Conservation (phyloP, 1,140 invertebrate species). For the Drosophila novamexicana region DNA sequence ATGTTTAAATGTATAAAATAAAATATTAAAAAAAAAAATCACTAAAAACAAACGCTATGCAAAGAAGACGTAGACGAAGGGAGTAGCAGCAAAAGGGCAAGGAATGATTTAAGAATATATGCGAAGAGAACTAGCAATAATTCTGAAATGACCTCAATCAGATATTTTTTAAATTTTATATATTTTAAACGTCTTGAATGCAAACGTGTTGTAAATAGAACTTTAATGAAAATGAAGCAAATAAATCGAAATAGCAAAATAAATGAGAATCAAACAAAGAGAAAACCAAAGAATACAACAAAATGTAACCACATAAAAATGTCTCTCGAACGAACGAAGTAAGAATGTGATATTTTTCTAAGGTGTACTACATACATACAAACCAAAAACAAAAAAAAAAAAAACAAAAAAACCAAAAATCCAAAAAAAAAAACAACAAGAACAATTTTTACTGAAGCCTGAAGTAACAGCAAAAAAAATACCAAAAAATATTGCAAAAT, state of each 20-base stretch:
- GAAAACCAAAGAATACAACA: conserved; percentile 64
- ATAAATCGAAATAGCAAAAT: conserved; percentile 22
- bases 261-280: conserved; percentile 41
- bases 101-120: conserved; percentile 25
- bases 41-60: not conserved
- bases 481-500: conserved; percentile 42
- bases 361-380: conserved; percentile 74
- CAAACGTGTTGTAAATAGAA: conserved; percentile 61
- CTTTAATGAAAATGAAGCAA: conserved; percentile 26
- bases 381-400: conserved; percentile 52
- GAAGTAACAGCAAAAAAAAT: conserved; percentile 39
- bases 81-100: conserved; percentile 17
- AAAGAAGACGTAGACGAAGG: conserved; percentile 2
- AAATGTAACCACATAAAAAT: conserved; percentile 69
- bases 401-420: conserved; percentile 41
- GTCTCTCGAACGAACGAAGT: conserved; percentile 85
- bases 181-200: conserved; percentile 68
- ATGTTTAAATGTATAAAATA: conserved; percentile 43
- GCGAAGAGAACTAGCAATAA: conserved; percentile 82
- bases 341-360: conserved; percentile 85
- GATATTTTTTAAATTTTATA: conserved; percentile 84
- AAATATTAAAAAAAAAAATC: not conserved
- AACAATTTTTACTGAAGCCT: conserved; percentile 44
- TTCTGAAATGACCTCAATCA: conserved; percentile 85
- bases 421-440: conserved; percentile 16